Percentiles rank a stretch among this genome's conserved stretches.
Conservation (phyloP, 1,140 invertebrate genomes). For the Bombus confusus region DNA sequence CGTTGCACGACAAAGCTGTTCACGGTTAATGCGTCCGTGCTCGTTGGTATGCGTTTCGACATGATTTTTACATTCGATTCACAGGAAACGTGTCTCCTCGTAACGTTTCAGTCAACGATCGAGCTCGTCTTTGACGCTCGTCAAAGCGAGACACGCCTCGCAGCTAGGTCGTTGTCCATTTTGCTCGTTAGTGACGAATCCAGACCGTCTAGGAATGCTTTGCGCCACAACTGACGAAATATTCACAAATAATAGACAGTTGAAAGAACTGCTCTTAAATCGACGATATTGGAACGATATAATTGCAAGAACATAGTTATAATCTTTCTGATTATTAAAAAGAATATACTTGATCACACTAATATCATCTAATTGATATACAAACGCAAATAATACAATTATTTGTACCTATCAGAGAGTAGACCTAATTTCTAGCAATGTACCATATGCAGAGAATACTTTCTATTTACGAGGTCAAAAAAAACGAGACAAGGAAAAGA, state of each 20-base stretch:
- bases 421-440: not conserved
- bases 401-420: not conserved
- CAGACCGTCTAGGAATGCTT: not conserved
- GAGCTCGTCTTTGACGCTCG: not conserved
- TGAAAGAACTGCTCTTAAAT: not conserved
- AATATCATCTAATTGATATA: not conserved
- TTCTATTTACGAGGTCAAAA: not conserved
- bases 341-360: no score
- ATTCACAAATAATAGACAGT: not conserved
- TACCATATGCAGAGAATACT: not conserved
- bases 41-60: not conserved
- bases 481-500: not conserved
- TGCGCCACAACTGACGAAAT: not conserved
- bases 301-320: not conserved
- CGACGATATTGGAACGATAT: not conserved
- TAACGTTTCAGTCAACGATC: constrained; percentile 1
- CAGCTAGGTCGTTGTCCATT: not conserved
- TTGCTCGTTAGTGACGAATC: not conserved
- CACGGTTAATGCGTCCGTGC: constrained; percentile 17
- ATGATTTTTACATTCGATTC: constrained; percentile 11
- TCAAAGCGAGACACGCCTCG: no score
- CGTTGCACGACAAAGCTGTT: constrained; percentile 15
- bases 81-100: not conserved
- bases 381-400: not conserved
- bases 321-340: not conserved